phyloP scores from a whole-genome alignment of 2,113 vertebrate species.

The Tragelaphus buxtoni region DNA sequence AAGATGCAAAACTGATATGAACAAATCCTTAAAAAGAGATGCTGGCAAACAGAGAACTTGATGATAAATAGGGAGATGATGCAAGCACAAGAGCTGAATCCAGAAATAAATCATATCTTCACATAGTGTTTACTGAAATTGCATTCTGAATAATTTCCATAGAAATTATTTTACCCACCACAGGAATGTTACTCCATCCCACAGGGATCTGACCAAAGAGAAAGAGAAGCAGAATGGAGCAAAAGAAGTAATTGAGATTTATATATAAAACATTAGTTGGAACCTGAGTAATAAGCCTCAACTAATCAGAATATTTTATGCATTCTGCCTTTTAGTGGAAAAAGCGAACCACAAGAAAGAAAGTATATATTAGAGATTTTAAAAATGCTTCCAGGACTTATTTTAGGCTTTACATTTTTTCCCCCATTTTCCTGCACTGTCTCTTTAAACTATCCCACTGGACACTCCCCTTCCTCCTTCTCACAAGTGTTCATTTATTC shows the following conservation, averaged over 20 bases:
- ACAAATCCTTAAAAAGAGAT: not conserved
- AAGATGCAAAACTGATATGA: not conserved
- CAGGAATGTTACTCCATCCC: slow-evolving; percentile 52
- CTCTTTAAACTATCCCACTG: slow-evolving; percentile 13
- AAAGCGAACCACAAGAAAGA: slow-evolving; percentile 59
- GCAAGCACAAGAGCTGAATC: not conserved
- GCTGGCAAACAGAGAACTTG: not conserved
- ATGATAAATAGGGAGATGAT: slow-evolving; percentile 40
- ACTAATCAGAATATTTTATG: slow-evolving; percentile 65
- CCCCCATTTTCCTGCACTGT: not conserved
- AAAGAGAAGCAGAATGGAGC: slow-evolving; percentile 10
- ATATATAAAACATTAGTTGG: slow-evolving; percentile 42
- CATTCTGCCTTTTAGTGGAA: slow-evolving; percentile 48
- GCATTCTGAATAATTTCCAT: slow-evolving; percentile 55
- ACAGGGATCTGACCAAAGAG: slow-evolving; percentile 12
- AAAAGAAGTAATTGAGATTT: slow-evolving; percentile 39
- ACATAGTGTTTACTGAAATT: slow-evolving; percentile 48
- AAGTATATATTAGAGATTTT: not conserved
- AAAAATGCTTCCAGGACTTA: slow-evolving; percentile 53
- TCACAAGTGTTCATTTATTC: not conserved
- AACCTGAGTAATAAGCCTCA: slow-evolving; percentile 50
- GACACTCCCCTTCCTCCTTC: not conserved
- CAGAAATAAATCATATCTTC: slow-evolving; percentile 56
- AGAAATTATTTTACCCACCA: slow-evolving; percentile 57
- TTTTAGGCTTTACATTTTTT: not conserved